Conservation (phyloP, 2,113 vertebrate genomes). For the Arenaria interpres region DNA sequence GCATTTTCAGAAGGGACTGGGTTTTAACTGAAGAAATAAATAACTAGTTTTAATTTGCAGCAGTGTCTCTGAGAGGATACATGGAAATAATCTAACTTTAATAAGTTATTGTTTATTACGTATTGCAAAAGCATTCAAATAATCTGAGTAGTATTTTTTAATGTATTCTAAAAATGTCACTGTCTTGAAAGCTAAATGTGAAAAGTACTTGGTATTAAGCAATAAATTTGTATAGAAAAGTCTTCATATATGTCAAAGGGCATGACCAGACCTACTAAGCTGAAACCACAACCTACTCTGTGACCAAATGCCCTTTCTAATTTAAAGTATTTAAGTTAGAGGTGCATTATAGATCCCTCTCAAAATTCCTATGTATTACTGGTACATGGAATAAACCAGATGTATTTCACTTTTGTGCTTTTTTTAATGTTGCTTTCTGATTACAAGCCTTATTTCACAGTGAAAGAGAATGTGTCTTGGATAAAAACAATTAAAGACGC, state of each 20-base stretch:
- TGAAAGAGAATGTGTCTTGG: neutral
- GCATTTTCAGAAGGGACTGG: neutral
- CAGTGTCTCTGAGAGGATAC: neutral
- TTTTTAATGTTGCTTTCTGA: neutral
- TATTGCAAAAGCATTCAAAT: neutral
- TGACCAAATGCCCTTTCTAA: neutral
- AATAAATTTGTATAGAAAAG: neutral
- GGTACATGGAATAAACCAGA: neutral
- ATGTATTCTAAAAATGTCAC: neutral
- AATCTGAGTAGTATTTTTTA: neutral
- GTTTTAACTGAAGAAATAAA: neutral
- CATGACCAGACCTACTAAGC: neutral
- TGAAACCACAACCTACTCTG: neutral
- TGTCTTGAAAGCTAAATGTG: neutral
- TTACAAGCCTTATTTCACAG: neutral
- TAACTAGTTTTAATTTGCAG: neutral
- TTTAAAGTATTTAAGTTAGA: neutral
- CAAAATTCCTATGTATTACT: neutral
- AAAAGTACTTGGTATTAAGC: neutral
- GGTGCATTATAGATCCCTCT: neutral
- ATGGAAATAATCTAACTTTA: neutral
- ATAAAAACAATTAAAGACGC: neutral
- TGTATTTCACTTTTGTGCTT: neutral
- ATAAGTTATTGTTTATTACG: neutral
- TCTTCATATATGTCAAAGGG: neutral